Evolutionary conservation across 2,888 invertebrate genomes (phyloP).

Genomic region (Podotricha telesiphe): DNA sequence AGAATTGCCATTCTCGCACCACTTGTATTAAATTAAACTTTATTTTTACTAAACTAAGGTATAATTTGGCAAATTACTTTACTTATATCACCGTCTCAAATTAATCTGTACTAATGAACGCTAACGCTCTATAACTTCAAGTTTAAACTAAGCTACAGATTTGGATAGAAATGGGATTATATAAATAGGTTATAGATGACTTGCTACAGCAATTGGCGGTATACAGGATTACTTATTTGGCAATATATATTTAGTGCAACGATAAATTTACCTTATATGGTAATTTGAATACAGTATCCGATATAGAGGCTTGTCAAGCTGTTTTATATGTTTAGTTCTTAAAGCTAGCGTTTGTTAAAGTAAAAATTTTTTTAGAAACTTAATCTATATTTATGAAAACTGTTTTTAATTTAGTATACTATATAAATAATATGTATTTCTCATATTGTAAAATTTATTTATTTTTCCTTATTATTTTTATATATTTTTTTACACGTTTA

Average conservation of each 20-base stretch:
- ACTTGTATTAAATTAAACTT: constrained; percentile 34
- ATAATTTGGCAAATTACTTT: constrained; percentile 21
- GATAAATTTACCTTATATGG: constrained; percentile 5
- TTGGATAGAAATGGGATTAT: constrained; percentile 51
- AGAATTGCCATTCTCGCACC: constrained; percentile 43
- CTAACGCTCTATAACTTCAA: constrained; percentile 49
- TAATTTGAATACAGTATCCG: background rate
- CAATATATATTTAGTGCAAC: constrained; percentile 18
- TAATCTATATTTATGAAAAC: too few relatives aligned
- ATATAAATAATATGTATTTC: too few relatives aligned
- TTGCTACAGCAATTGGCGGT: constrained; percentile 33
- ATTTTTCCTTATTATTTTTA: too few relatives aligned
- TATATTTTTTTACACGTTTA: too few relatives aligned
- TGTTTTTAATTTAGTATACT: too few relatives aligned
- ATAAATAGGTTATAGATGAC: constrained; percentile 41
- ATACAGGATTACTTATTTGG: constrained; percentile 24
- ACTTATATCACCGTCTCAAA: constrained; percentile 38
- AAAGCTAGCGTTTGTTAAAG: too few relatives aligned
- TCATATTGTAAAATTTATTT: too few relatives aligned
- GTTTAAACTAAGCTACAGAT: constrained; percentile 50
- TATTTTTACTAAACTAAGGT: constrained; percentile 30
- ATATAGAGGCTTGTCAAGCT: background rate
- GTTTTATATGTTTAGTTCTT: background rate
- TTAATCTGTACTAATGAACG: constrained; percentile 51
- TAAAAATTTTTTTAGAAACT: too few relatives aligned